Conservation (phyloP, 92 coral and sea anemone genomes). For the Phenganax subtilis region DNA sequence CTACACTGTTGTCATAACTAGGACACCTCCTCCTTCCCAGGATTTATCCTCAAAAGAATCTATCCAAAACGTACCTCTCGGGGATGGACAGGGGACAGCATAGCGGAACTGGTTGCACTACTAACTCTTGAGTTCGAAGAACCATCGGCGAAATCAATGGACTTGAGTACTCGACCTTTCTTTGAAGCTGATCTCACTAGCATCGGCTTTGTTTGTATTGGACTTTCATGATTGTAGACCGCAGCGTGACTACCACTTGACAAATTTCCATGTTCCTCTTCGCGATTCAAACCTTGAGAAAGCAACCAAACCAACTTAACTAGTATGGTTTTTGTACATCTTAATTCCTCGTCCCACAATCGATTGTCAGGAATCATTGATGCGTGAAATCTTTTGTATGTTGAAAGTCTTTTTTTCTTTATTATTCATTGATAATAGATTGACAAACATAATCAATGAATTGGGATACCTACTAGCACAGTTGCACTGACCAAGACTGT, state of each 20-base stretch:
- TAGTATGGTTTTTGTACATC: not conserved
- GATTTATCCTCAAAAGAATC: no score
- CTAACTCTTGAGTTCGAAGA: slow-evolving; percentile 1
- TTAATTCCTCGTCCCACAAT: no score
- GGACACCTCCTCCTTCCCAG: no score
- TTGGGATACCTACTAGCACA: no score
- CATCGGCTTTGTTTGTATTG: slow-evolving; percentile 84
- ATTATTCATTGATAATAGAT: no score
- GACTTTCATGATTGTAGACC: slow-evolving; percentile 52
- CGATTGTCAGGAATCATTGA: no score
- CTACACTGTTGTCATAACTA: no score
- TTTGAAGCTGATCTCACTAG: slow-evolving; percentile 91
- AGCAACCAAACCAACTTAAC: not conserved
- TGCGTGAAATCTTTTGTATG: not conserved
- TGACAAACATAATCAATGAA: no score
- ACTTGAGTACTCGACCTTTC: slow-evolving; percentile 60
- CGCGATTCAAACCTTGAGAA: slow-evolving; percentile 27
- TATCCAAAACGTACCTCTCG: slow-evolving; percentile 13
- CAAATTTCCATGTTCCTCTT: slow-evolving; percentile 22
- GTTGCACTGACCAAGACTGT: no score
- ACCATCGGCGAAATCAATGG: slow-evolving; percentile 34
- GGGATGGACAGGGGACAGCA: slow-evolving; percentile 24
- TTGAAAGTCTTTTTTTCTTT: not conserved
- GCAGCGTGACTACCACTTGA: slow-evolving; percentile 12
- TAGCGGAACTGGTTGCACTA: slow-evolving; percentile 17